These are phyloP conservation scores for Phalacrocorax brasilianus DNA, from an alignment of 2,113 vertebrate species.

Conservation along the genomic window DNA sequence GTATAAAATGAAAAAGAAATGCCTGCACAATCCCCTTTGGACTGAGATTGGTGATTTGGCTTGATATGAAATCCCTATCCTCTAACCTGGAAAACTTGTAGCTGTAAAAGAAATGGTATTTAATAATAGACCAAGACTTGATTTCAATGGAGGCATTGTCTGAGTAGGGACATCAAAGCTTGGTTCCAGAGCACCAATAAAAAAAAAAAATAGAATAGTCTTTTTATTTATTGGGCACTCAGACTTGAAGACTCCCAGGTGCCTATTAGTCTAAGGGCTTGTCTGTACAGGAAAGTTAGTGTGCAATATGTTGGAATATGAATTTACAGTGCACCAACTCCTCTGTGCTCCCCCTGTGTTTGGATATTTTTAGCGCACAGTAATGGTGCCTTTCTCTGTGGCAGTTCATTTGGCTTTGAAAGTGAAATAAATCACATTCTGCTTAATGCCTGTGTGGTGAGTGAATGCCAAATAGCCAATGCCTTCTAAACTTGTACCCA, in stretches of 20 bases:
- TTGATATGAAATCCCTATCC: conserved; percentile 39
- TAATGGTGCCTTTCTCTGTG: conserved; percentile 24
- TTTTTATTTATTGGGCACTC: conserved; percentile 67
- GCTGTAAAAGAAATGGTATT: conserved; percentile 28
- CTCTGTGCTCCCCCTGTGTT: conserved; percentile 10
- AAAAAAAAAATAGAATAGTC: conserved; percentile 22
- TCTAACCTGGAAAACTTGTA: conserved; percentile 29
- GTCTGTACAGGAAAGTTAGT: conserved; percentile 55
- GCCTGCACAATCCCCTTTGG: neutral
- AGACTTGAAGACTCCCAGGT: conserved; percentile 65
- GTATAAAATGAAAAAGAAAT: conserved; percentile 39
- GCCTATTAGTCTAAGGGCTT: conserved; percentile 60
- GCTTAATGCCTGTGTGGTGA: neutral
- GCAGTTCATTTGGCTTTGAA: conserved; percentile 35
- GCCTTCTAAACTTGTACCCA: neutral
- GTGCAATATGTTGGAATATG: conserved; percentile 57
- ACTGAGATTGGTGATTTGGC: conserved; percentile 23
- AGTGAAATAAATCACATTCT: conserved; percentile 28
- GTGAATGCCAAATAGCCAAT: neutral
- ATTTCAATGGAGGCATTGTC: conserved; percentile 55
- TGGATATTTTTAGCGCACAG: conserved; percentile 41
- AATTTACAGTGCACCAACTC: conserved; percentile 46
- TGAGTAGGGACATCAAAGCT: conserved; percentile 48
- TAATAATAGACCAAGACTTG: conserved; percentile 37
- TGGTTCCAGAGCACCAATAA: conserved; percentile 47